Percentiles rank a stretch among this genome's conserved stretches.
Evolutionary conservation across 2,113 vertebrate genomes (phyloP).

Genomic region (Sapajus apella): DNA sequence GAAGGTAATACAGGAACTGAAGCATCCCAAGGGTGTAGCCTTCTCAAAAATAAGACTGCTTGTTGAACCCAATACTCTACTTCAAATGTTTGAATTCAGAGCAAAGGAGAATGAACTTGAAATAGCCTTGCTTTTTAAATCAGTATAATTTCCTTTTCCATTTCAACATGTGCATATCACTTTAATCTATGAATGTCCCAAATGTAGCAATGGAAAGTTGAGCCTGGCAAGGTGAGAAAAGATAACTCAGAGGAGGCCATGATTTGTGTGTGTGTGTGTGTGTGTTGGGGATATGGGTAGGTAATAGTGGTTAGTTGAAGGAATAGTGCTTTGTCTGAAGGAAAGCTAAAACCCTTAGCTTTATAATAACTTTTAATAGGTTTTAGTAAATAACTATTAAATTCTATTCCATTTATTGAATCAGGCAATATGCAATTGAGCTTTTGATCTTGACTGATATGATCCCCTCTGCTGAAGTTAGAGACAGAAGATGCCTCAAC

Average conservation of each 20-base stretch:
- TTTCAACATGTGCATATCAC: not conserved
- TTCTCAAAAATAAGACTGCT: constrained; percentile 54
- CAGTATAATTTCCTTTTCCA: not conserved
- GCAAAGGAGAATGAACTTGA: constrained; percentile 46
- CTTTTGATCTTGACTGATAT: not conserved
- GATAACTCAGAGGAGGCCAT: not conserved
- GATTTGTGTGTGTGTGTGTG: not conserved
- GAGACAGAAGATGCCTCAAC: not conserved
- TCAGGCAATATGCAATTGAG: not conserved
- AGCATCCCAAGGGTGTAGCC: constrained; percentile 46
- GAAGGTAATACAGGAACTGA: constrained; percentile 66
- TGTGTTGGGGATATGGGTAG: not conserved
- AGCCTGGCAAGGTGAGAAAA: not conserved
- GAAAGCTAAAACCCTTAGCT: not conserved
- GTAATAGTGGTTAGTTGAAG: not conserved
- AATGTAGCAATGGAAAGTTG: not conserved
- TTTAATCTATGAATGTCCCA: not conserved
- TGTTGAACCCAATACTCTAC: constrained; percentile 37
- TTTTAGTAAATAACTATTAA: constrained; percentile 1
- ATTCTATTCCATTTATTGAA: not conserved
- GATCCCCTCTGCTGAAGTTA: not conserved
- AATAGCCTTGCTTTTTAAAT: not conserved
- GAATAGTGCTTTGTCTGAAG: not conserved
- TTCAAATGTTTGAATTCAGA: constrained; percentile 35
- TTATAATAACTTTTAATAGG: not conserved